A percentile compares a stretch with the other conserved stretches of the same genome.
Evolutionary conservation across 2,797 vertebrate genomes (phyloP).

Genomic region (Ctenochaetus hawaiiensis): DNA sequence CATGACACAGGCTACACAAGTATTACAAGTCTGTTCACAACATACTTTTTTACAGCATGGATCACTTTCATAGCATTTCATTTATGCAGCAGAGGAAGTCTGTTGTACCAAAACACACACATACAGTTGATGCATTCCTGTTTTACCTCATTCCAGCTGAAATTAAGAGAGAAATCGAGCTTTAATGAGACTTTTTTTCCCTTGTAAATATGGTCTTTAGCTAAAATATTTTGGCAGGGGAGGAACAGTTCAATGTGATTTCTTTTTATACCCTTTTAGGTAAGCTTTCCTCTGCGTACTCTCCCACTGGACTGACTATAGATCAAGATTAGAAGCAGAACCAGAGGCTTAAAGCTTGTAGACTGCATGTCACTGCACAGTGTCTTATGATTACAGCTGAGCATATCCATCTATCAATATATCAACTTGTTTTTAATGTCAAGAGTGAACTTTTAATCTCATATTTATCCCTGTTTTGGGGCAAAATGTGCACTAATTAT

Average conservation of each 20-base stretch:
- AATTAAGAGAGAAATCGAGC: background rate
- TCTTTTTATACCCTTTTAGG: constrained; percentile 6
- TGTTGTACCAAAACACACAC: background rate
- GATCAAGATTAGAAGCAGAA: constrained; percentile 1
- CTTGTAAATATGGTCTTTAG: constrained; percentile 5
- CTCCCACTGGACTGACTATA: background rate
- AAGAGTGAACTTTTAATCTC: background rate
- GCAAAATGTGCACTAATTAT: background rate
- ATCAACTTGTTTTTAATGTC: background rate
- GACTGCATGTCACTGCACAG: background rate
- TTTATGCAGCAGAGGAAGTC: background rate
- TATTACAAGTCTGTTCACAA: background rate
- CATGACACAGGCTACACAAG: constrained; percentile 5
- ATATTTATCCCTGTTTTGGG: background rate
- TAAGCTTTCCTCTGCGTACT: constrained; percentile 3
- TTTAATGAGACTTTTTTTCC: background rate
- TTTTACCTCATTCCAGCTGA: background rate
- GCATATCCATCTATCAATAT: background rate
- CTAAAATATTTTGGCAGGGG: background rate
- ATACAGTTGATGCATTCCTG: background rate
- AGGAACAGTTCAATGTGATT: background rate
- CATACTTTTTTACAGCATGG: constrained; percentile 8
- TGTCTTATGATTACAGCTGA: background rate
- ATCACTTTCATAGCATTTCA: constrained; percentile 21
- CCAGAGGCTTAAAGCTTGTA: background rate